Conservation (phyloP, 2,888 invertebrate genomes). For the Horisme vitalbata region DNA sequence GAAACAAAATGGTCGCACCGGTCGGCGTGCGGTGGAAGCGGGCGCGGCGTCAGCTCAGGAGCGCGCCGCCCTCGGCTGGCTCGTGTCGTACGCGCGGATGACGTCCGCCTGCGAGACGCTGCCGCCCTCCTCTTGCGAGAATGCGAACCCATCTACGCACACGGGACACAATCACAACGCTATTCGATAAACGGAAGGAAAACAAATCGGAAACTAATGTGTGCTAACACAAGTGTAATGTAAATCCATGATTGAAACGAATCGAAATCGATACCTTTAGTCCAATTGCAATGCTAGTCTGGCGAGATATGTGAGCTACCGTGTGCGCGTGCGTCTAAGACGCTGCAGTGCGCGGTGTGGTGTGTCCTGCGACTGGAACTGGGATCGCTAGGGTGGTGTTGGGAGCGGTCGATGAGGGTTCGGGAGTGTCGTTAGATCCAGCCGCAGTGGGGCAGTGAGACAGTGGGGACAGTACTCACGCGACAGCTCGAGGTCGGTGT, state of each 20-base stretch:
- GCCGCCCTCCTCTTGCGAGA: conserved; percentile 99
- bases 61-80: conserved; percentile 91
- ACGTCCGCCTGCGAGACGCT: conserved; percentile 96
- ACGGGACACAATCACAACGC: conserved; percentile 6
- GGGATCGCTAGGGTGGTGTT: neutral
- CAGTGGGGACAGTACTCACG: conserved; percentile 93
- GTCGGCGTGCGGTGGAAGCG: conserved; percentile 12
- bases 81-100: conserved; percentile 98
- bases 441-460: too few species aligned
- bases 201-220: conserved; percentile 34
- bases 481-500: conserved; percentile 94
- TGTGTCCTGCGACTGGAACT: conserved; percentile 4
- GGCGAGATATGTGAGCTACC: conserved; percentile 32
- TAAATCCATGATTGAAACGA: conserved; percentile 28
- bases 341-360: conserved; percentile 47
- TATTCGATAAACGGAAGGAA: neutral
- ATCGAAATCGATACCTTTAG: conserved; percentile 25
- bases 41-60: conserved; percentile 72
- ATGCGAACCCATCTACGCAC: conserved; percentile 96
- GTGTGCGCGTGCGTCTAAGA: conserved; percentile 44
- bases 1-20: conserved; percentile 10
- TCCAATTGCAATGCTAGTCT: conserved; percentile 25
- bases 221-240: conserved; percentile 29
- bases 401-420: too few species aligned
- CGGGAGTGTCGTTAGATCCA: too few species aligned